Percentiles rank a stretch among this genome's conserved stretches.
These are phyloP conservation scores for Hippocampus guttulatus DNA, from an alignment of 2,113 vertebrate genomes.

Conservation along the genomic window DNA sequence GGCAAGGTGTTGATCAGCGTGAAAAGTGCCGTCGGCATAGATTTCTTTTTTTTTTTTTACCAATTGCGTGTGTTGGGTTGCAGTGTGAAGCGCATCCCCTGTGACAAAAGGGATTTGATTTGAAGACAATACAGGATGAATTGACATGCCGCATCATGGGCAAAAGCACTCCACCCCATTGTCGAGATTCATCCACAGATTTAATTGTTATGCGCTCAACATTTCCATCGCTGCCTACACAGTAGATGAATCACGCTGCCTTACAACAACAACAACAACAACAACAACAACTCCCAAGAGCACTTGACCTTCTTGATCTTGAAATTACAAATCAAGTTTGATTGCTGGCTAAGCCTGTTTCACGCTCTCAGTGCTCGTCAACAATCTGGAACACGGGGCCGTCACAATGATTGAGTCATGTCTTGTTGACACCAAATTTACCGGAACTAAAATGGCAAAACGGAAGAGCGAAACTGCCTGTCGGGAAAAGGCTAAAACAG, in stretches of 20 bases:
- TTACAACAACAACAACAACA: neutral
- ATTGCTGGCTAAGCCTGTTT: neutral
- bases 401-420: neutral
- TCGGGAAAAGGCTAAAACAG: too few species aligned
- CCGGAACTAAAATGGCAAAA: too few species aligned
- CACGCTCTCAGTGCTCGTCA: neutral
- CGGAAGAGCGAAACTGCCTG: too few species aligned
- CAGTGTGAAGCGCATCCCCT: too few species aligned
- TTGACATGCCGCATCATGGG: slow-evolving; percentile 4
- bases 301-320: neutral
- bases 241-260: neutral
- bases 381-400: neutral
- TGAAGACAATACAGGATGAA: neutral
- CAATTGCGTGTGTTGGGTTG: too few species aligned
- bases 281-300: neutral
- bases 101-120: neutral
- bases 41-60: too few species aligned
- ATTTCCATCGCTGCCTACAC: neutral
- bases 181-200: neutral
- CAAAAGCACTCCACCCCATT: neutral
- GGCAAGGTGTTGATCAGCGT: too few species aligned
- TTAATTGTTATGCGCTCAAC: neutral
- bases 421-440: slow-evolving; percentile 5
- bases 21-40: too few species aligned
- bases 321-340: slow-evolving; percentile 6